Percentiles rank a stretch among this genome's conserved stretches.
These are phyloP conservation scores for Lepidurus packardi DNA, from an alignment of 1,140 invertebrate species.

Conservation along the genomic window DNA sequence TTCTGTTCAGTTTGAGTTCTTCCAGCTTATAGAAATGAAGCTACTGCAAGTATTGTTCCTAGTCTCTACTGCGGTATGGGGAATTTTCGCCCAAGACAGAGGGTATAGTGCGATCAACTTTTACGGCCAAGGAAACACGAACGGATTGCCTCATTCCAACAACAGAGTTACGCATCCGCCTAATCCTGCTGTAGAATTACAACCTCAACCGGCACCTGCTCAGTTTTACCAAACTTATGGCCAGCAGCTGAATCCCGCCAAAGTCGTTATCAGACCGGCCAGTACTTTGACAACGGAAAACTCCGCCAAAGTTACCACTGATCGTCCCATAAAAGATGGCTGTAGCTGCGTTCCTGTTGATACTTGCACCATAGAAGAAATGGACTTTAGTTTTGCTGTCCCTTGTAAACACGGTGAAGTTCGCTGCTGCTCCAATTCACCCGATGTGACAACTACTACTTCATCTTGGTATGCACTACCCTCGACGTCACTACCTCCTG, in stretches of 20 bases:
- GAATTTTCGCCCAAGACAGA: background rate
- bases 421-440: constrained; percentile 29
- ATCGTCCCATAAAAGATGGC: constrained; percentile 3
- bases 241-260: background rate
- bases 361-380: constrained; percentile 30
- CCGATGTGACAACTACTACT: background rate
- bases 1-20: background rate
- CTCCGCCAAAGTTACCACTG: background rate
- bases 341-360: constrained; percentile 30
- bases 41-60: background rate
- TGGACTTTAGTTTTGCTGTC: constrained; percentile 32
- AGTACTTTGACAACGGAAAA: background rate
- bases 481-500: background rate
- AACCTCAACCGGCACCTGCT: background rate
- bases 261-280: background rate
- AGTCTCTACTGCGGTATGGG: background rate
- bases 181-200: background rate
- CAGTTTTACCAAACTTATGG: background rate
- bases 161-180: background rate
- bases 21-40: background rate
- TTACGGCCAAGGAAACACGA: background rate
- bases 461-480: background rate
- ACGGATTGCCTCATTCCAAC: background rate
- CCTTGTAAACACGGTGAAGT: constrained; percentile 29
- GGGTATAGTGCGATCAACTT: background rate